These are phyloP conservation scores for Pilophorus perplexus DNA, from an alignment of 2,888 invertebrate genomes.

Conservation along the genomic window DNA sequence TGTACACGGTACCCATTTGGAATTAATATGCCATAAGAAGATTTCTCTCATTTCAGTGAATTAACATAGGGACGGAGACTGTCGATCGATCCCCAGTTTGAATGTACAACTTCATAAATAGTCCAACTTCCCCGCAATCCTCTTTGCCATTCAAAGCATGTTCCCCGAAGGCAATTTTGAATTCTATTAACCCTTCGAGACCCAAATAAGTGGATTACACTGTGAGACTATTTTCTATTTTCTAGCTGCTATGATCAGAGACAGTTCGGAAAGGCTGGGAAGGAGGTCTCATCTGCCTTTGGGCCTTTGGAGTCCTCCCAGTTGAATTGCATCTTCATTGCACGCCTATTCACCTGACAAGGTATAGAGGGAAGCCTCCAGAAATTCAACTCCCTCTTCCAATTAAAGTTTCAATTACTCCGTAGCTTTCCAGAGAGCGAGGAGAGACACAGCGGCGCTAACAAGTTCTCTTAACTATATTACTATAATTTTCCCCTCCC, in stretches of 20 bases:
- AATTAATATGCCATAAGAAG: no score
- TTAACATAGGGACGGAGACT: no score
- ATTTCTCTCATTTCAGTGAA: no score
- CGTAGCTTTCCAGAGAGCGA: constrained; percentile 13
- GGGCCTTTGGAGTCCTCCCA: background rate
- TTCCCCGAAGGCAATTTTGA: constrained; percentile 7
- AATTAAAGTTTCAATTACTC: constrained; percentile 40
- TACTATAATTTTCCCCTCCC: constrained; percentile 35
- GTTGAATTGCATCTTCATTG: constrained; percentile 32
- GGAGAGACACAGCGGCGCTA: constrained; percentile 26
- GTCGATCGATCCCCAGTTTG: no score
- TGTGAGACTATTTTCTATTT: no score
- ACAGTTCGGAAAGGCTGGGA: background rate
- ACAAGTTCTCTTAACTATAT: constrained; percentile 40
- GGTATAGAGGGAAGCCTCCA: constrained; percentile 7
- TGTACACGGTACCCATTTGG: no score
- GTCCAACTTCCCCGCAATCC: no score
- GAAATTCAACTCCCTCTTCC: constrained; percentile 33
- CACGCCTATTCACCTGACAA: constrained; percentile 5
- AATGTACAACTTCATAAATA: no score
- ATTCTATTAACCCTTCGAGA: background rate
- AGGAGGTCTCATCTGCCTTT: constrained; percentile 1
- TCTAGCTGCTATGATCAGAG: constrained; percentile 8
- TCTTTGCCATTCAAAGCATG: no score
- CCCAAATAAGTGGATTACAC: constrained; percentile 14